Evolutionary conservation across 1,140 invertebrate genomes (phyloP).

Genomic region (Pentalonia nigronervosa): DNA sequence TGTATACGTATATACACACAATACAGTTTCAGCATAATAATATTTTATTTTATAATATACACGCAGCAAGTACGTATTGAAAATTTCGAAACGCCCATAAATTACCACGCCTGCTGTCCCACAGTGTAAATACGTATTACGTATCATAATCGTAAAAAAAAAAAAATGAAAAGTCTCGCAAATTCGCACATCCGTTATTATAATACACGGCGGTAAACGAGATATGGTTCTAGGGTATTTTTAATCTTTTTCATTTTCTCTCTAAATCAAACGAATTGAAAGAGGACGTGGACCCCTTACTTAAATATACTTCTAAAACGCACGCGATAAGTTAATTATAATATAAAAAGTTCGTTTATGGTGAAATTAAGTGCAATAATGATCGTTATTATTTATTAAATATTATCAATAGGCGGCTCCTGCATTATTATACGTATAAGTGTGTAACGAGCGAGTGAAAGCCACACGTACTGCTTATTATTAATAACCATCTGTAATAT

Average conservation of each 20-base stretch:
- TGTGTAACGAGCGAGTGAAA: neutral
- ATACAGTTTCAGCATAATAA: neutral
- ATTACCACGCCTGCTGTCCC: neutral
- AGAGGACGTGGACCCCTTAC: neutral
- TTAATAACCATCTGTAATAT: neutral
- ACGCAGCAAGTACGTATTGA: constrained; percentile 11
- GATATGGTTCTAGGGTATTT: neutral
- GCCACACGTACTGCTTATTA: neutral
- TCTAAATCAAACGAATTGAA: neutral
- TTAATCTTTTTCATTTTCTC: neutral
- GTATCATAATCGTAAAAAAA: constrained; percentile 51
- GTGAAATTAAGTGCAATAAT: neutral
- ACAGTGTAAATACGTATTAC: constrained; percentile 39
- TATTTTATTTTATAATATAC: neutral
- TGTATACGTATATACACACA: neutral
- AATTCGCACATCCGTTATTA: neutral
- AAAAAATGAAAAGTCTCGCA: neutral
- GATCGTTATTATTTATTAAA: neutral
- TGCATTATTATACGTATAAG: neutral
- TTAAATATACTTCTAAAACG: neutral
- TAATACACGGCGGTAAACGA: neutral
- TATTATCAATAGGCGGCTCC: neutral
- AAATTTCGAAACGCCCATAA: constrained; percentile 50
- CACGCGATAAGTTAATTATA: neutral
- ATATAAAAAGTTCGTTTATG: neutral